Conservation (phyloP, 2,113 vertebrate species). For the Toxotes jaculatrix region DNA sequence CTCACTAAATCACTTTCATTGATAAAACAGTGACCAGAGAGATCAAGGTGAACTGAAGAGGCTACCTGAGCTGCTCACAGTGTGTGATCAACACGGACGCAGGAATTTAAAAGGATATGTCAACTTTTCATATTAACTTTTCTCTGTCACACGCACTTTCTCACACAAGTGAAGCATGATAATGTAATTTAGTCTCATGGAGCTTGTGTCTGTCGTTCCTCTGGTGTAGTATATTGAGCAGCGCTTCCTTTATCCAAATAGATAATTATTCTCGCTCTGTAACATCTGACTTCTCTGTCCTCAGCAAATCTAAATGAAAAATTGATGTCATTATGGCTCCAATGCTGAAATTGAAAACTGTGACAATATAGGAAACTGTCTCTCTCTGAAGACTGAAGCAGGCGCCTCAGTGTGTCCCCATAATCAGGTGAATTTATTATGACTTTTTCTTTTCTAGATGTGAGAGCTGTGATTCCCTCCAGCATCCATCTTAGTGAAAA, state of each 20-base stretch:
- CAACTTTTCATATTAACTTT: not conserved
- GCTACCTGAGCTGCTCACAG: not conserved
- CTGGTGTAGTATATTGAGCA: not conserved
- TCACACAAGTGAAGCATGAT: not conserved
- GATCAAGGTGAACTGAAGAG: slow-evolving; percentile 14
- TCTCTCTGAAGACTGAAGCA: slow-evolving; percentile 26
- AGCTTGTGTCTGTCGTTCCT: not conserved
- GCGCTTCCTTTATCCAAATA: slow-evolving; percentile 45
- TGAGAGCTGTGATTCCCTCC: slow-evolving; percentile 28
- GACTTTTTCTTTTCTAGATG: slow-evolving; percentile 2
- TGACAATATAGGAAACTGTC: slow-evolving; percentile 33
- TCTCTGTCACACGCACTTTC: not conserved
- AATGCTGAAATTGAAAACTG: slow-evolving; percentile 49
- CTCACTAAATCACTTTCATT: slow-evolving; percentile 12
- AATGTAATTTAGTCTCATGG: slow-evolving; percentile 3
- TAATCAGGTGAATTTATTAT: slow-evolving; percentile 48
- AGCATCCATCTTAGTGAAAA: slow-evolving; percentile 47
- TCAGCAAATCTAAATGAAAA: slow-evolving; percentile 59
- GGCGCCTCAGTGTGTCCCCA: slow-evolving; percentile 31
- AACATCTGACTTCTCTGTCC: slow-evolving; percentile 34
- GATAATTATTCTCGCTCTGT: slow-evolving; percentile 42
- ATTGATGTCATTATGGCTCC: slow-evolving; percentile 49
- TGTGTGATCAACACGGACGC: not conserved
- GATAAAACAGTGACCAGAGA: not conserved
- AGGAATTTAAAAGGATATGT: not conserved